Evolutionary conservation across 2,888 invertebrate species (phyloP).

Genomic region (Leptarthrus brevirostris): DNA sequence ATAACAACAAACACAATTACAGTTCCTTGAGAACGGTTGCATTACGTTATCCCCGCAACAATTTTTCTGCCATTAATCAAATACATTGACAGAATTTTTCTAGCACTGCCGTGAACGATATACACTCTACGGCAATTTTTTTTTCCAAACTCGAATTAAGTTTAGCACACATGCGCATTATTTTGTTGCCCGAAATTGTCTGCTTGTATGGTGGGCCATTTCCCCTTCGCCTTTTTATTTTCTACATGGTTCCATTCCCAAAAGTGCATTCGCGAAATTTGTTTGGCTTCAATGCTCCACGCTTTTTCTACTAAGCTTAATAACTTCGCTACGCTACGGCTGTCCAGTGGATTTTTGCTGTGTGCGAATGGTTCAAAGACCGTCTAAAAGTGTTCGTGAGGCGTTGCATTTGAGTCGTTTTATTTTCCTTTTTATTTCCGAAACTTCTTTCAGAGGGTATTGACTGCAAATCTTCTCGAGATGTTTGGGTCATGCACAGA

Average conservation of each 20-base stretch:
- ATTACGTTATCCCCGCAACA: constrained; percentile 18
- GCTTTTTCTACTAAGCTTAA: constrained; percentile 8
- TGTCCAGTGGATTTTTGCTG: constrained; percentile 1
- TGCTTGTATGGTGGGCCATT: neutral
- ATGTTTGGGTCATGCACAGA: constrained; percentile 32
- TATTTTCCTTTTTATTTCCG: constrained; percentile 7
- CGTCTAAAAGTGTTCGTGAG: constrained; percentile 30
- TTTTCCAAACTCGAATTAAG: neutral
- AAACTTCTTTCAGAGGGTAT: constrained; percentile 40
- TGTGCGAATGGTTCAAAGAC: constrained; percentile 14
- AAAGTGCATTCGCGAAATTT: constrained; percentile 43
- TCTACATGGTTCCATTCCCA: constrained; percentile 16
- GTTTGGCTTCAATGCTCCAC: constrained; percentile 25
- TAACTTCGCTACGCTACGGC: neutral
- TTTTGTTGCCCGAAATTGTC: neutral
- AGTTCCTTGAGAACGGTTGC: constrained; percentile 3
- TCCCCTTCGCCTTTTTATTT: constrained; percentile 35
- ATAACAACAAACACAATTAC: neutral
- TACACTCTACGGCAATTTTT: neutral
- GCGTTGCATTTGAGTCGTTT: neutral
- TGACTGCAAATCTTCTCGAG: constrained; percentile 38
- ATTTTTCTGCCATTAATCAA: constrained; percentile 35
- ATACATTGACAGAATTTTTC: constrained; percentile 14
- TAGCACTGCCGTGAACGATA: no score
- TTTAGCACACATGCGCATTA: neutral